Evolutionary conservation across 2,113 vertebrate species (phyloP), one percentile per base, ranked within the genome.

Genomic region (Mus musculus): DNA sequence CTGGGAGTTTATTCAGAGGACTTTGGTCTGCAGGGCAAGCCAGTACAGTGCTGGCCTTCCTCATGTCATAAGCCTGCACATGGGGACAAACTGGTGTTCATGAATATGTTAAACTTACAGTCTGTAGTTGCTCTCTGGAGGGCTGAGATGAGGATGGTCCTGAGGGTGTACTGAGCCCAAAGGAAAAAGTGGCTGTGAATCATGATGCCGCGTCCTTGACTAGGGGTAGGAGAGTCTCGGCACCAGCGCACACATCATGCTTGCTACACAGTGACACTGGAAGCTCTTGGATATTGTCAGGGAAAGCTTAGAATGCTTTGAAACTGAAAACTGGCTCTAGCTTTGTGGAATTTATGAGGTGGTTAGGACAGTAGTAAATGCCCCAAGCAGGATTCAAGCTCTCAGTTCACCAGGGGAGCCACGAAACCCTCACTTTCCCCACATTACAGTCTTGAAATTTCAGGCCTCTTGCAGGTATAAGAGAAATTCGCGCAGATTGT

Each of bases 331-430:
- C 36, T 75, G 72, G 12, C n/a, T 61, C 91, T 72, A 92, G 54
- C 88, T 90, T 93, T 71, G n/a, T 78, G 39, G 63, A 78, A 46
- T 77, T 89, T 78, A 33, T n/a, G 20, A 59, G 71, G 89, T 89
- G 49, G 9, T 93, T 61, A 91, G 80, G 95, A 42, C 5, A 84
- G 42, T 65, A 54, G 42, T 93, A 73, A 93, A 94, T 56, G 9
- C 26, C 77, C 82, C 85, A n/a, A 87, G 36, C 81, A 52, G 69
- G 49, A 72, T 54, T 42, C n/a, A 9, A 26, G 52, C 9, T 90
- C 33, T 73, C 16, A 17, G 7, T 16, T 71, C 49, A 10, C 63
- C 30, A 14, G 49, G 20, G 85, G 56, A 17, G 67, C 33, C 46
- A 1, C 0, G 0, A 3, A 26, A 65, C 19, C 77, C 46, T 33